These are phyloP conservation scores for Barypeithes pellucidus DNA, from an alignment of 2,888 invertebrate species.

Conservation along the genomic window DNA sequence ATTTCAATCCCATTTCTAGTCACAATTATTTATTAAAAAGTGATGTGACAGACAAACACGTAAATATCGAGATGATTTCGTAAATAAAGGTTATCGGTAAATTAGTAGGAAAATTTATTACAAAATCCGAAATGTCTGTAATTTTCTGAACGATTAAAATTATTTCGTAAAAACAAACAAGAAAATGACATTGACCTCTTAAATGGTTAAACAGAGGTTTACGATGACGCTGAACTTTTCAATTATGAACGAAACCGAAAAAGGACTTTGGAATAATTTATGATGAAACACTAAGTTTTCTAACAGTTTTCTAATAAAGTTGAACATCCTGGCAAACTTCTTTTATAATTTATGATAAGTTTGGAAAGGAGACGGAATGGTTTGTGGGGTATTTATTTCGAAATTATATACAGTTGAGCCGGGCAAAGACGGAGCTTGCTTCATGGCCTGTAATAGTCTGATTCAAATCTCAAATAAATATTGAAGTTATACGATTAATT, in stretches of 20 bases:
- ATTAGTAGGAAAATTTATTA: too few species aligned
- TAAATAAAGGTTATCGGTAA: too few species aligned
- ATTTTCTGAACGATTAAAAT: too few species aligned
- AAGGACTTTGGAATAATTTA: slow-evolving; percentile 44
- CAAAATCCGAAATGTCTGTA: too few species aligned
- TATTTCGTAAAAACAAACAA: neutral
- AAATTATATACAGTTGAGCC: slow-evolving; percentile 4
- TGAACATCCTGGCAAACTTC: slow-evolving; percentile 42
- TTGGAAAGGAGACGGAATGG: slow-evolving; percentile 40
- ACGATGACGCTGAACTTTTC: slow-evolving; percentile 28
- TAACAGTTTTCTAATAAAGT: slow-evolving; percentile 46
- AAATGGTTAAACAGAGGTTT: slow-evolving; percentile 38
- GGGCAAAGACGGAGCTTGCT: too few species aligned
- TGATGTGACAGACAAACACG: too few species aligned
- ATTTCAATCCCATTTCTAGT: too few species aligned
- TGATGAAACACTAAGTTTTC: slow-evolving; percentile 36
- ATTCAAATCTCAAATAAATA: too few species aligned
- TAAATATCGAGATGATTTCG: too few species aligned
- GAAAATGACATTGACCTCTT: slow-evolving; percentile 17
- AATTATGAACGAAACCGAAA: slow-evolving; percentile 44
- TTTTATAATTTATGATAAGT: slow-evolving; percentile 48
- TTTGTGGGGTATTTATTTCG: slow-evolving; percentile 30
- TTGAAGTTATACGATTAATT: too few species aligned
- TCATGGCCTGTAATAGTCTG: too few species aligned
- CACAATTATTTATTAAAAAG: too few species aligned